These are phyloP conservation scores for Phalacrocorax pelagicus DNA, from an alignment of 2,113 vertebrate species.

Conservation along the genomic window DNA sequence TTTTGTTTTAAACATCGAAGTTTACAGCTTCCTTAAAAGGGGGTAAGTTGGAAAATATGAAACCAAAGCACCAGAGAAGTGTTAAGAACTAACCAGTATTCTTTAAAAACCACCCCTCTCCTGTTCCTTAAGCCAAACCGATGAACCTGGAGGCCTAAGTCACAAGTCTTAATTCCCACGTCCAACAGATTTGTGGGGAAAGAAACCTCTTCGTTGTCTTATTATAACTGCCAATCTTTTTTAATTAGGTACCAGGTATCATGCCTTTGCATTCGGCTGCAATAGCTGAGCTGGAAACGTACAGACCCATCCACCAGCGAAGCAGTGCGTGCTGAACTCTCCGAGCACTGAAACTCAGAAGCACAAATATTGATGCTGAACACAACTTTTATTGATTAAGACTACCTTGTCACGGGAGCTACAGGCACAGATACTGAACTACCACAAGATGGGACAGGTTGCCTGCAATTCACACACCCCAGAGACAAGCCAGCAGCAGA, in stretches of 20 bases:
- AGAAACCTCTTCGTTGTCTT: neutral
- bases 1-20: neutral
- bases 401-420: neutral
- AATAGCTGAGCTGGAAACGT: neutral
- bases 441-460: fast-evolving
- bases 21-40: neutral
- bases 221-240: neutral
- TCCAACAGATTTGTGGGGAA: neutral
- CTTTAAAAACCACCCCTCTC: neutral
- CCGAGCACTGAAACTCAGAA: neutral
- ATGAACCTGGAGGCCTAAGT: neutral
- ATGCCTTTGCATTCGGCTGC: neutral
- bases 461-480: neutral
- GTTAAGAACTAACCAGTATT: neutral
- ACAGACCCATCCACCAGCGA: neutral
- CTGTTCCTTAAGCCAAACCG: neutral
- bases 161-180: neutral
- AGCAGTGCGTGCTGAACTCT: neutral
- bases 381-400: neutral
- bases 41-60: neutral
- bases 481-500: neutral
- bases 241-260: neutral
- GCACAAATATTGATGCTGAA: neutral
- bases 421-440: neutral
- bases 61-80: neutral